phyloP scores from a whole-genome alignment of 2,888 invertebrate genomes.

The Falcaria lacertinaria region DNA sequence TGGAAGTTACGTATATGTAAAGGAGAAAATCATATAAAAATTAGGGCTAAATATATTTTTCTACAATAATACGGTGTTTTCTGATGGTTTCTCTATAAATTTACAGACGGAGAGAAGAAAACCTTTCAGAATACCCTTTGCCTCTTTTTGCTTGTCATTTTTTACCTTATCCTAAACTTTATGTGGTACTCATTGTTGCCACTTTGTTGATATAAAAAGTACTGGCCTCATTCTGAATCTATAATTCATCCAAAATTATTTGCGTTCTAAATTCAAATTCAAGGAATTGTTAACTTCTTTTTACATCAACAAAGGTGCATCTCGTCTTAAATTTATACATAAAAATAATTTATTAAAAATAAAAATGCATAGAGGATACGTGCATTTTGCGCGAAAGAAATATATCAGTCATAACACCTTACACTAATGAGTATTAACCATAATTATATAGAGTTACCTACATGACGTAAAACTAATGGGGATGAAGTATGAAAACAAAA shows the following conservation, averaged over 20 bases:
- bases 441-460: slow-evolving; percentile 17
- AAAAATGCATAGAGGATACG: slow-evolving; percentile 69
- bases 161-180: slow-evolving; percentile 42
- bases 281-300: neutral
- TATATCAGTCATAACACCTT: slow-evolving; percentile 61
- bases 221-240: slow-evolving; percentile 1
- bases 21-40: slow-evolving; percentile 29
- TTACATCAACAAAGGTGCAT: slow-evolving; percentile 32
- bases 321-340: slow-evolving; percentile 25
- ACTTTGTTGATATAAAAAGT: slow-evolving; percentile 30
- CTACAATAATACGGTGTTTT: slow-evolving; percentile 40
- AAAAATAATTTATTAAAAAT: slow-evolving; percentile 59
- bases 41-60: slow-evolving; percentile 38
- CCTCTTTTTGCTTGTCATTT: slow-evolving; percentile 74
- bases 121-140: slow-evolving; percentile 71
- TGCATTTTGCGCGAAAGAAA: slow-evolving; percentile 41
- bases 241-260: neutral
- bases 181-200: slow-evolving; percentile 21
- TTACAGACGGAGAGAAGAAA: slow-evolving; percentile 59
- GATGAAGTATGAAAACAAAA: slow-evolving; percentile 13
- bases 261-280: slow-evolving; percentile 3
- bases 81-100: slow-evolving; percentile 68
- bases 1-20: slow-evolving; percentile 54
- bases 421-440: slow-evolving; percentile 67
- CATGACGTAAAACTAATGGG: neutral